phyloP scores from a whole-genome alignment of 2,888 invertebrate species.

The Diaphora mendica region DNA sequence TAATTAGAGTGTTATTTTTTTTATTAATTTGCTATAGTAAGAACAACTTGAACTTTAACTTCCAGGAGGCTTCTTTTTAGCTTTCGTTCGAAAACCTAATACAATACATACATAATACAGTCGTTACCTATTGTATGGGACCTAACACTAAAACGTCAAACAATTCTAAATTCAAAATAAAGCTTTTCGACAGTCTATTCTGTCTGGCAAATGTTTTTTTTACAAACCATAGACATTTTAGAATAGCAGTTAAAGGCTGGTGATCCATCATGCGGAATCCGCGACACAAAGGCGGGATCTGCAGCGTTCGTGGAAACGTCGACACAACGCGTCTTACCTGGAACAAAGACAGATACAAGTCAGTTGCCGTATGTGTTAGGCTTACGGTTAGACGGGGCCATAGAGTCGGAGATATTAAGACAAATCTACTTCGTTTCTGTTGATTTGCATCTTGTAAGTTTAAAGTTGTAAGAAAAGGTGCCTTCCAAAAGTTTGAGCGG shows the following conservation, averaged over 20 bases:
- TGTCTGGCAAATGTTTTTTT: neutral
- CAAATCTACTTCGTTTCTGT: neutral
- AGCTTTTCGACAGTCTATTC: neutral
- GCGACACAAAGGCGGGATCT: constrained; percentile 44
- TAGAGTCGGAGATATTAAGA: neutral
- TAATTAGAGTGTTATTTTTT: too few species aligned
- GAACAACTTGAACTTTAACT: too few species aligned
- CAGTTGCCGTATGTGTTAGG: constrained; percentile 22
- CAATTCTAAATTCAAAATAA: constrained; percentile 1
- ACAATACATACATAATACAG: too few species aligned
- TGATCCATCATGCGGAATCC: constrained; percentile 52
- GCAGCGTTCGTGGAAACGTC: constrained; percentile 55
- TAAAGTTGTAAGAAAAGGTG: neutral
- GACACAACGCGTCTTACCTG: constrained; percentile 65
- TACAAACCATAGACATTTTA: constrained; percentile 11
- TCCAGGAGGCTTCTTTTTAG: too few species aligned
- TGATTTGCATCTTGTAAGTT: neutral
- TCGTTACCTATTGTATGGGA: too few species aligned
- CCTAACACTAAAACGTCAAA: neutral
- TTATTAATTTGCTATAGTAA: too few species aligned
- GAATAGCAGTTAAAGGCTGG: constrained; percentile 28
- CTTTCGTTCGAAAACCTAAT: too few species aligned
- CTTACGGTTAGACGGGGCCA: constrained; percentile 32
- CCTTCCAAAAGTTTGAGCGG: neutral
- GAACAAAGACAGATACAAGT: constrained; percentile 61